These are phyloP conservation scores for Trachelipus rathkii DNA, from an alignment of 1,140 invertebrate genomes.

Conservation along the genomic window DNA sequence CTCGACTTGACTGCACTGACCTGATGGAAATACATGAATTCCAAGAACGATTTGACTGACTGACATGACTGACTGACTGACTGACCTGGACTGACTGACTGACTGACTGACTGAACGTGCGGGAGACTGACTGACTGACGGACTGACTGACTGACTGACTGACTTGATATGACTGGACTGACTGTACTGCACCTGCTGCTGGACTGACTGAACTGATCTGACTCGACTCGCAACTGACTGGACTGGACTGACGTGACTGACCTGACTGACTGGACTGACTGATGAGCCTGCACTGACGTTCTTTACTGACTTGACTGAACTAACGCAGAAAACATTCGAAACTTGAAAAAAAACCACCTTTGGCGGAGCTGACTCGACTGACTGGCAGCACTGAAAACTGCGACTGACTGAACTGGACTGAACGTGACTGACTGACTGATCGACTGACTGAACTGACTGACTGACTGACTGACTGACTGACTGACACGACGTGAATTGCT, in stretches of 20 bases:
- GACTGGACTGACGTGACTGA: conserved; percentile 20
- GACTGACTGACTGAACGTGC: conserved; percentile 18
- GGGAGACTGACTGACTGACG: conserved; percentile 20
- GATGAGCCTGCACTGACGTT: neutral
- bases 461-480: conserved; percentile 7
- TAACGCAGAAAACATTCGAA: too few relatives aligned
- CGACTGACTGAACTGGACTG: conserved; percentile 12
- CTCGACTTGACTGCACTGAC: neutral
- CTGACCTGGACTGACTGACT: conserved; percentile 22
- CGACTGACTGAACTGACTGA: conserved; percentile 18
- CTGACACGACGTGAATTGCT: too few relatives aligned
- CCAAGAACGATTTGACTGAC: neutral
- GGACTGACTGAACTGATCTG: conserved; percentile 13
- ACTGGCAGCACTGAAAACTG: conserved; percentile 13
- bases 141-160: conserved; percentile 22
- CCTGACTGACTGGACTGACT: conserved; percentile 22
- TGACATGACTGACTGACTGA: conserved; percentile 22
- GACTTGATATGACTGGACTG: conserved; percentile 20
- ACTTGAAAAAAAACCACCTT: too few relatives aligned
- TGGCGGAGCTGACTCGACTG: conserved; percentile 12
- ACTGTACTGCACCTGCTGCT: conserved; percentile 10
- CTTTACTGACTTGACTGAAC: neutral
- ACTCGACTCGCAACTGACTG: too few relatives aligned
- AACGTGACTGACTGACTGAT: conserved; percentile 22
- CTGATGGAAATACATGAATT: too few relatives aligned